Base-by-base conservation (phyloP, 2,113 vertebrate species). In the Scortum barcoo region DNA sequence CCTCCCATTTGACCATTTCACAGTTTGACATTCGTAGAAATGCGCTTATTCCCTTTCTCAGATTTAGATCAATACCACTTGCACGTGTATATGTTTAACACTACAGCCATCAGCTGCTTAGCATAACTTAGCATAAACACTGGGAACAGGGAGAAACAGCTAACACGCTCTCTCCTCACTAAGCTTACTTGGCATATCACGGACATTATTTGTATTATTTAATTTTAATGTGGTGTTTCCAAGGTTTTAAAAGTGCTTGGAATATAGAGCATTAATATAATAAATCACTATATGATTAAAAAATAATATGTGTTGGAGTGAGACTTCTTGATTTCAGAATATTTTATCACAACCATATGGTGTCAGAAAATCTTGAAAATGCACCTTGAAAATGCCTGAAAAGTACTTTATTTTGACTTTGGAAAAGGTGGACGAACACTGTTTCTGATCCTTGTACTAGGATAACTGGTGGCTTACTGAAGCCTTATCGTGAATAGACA, bases 1-100 rank as follows among this genome's bases (percentile, higher is more conserved):
- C 16, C 26, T 22, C 5, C 12, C 12, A 71, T 74, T n/a, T 60
- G 1, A 66, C 20, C 38, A 58, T 22, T 46, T 50, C 50, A 19
- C 16, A 22, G n/a, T 28, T 38, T 38, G 2, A 38, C 19, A 38
- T 77, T 61, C 48, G 24, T 28, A 28, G 5, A 85, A 72, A 72
- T 36, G n/a, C 30, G 19, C 3, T 17, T 17, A 30, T 33, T 60
- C 1, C 1, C 8, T 48, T 61, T 48, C 26, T 17, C 48, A 46
- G 70, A 58, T 7, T 16, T 50, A 5, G n/a, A 42, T 61, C 26
- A 56, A 22, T 17, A 54, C 26, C 8, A 22, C 30, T 50, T 2
- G 1, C 36, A 46, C 40, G 36, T 40, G 48, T 51, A 12, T 53
- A 12, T 53, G 70, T 63, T 72, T 7, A 65, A 36, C 50, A 56